A percentile compares a stretch with the other conserved stretches of the same genome.
phyloP scores from a whole-genome alignment of 2,113 vertebrate genomes.

The Muntiacus reevesi region DNA sequence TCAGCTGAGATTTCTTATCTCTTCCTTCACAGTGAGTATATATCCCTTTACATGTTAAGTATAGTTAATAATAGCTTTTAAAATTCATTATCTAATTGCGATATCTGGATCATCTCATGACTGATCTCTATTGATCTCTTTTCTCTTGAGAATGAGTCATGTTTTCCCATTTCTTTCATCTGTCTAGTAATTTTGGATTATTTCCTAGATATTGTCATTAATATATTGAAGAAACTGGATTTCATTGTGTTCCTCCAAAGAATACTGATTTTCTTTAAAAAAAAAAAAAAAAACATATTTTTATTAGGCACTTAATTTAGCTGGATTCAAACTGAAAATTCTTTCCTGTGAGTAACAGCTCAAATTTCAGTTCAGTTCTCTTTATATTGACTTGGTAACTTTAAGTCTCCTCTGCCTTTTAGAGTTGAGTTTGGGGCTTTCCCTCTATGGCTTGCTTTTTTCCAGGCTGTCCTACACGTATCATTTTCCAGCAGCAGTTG shows the following conservation, averaged over 20 bases:
- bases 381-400: background rate
- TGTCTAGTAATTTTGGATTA: background rate
- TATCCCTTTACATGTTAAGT: background rate
- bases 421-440: background rate
- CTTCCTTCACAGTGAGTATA: background rate
- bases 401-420: background rate
- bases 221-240: background rate
- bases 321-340: background rate
- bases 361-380: background rate
- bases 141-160: background rate
- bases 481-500: background rate
- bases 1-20: background rate
- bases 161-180: background rate
- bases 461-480: background rate
- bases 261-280: background rate
- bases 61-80: background rate
- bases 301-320: background rate
- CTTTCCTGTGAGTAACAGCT: background rate
- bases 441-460: background rate
- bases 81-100: background rate
- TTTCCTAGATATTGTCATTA: background rate
- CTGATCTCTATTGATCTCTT: background rate
- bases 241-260: background rate
- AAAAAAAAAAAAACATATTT: fast-evolving
- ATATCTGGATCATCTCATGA: background rate